Evolutionary conservation across 2,888 invertebrate genomes (phyloP).

Genomic region (Plusia festucae): DNA sequence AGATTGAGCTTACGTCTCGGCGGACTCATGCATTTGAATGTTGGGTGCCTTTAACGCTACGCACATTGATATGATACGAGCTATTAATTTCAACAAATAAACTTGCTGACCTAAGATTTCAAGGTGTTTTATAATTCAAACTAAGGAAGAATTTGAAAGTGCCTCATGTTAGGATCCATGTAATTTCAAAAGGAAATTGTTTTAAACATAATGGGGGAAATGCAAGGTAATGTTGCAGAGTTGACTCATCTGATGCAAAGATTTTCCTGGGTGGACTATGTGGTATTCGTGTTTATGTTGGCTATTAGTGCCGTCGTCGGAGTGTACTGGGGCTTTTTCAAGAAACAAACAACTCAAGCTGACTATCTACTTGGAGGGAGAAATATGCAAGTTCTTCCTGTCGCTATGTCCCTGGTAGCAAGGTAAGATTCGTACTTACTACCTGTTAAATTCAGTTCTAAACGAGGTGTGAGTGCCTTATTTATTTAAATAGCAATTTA

Average conservation of each 20-base stretch:
- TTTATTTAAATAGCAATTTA: background rate
- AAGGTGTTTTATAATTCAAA: background rate
- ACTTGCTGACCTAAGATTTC: constrained; percentile 15
- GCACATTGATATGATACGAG: constrained; percentile 47
- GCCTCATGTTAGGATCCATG: constrained; percentile 22
- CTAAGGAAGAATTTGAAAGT: constrained; percentile 8
- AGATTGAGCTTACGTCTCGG: constrained; percentile 79
- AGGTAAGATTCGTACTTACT: constrained; percentile 86
- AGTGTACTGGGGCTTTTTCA: constrained; percentile 94
- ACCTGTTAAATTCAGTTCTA: background rate
- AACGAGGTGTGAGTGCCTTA: background rate
- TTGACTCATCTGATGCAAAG: constrained; percentile 89
- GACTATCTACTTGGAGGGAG: constrained; percentile 95
- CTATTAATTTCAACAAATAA: constrained; percentile 35
- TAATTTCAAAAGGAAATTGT: constrained; percentile 22
- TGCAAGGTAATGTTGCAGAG: constrained; percentile 78
- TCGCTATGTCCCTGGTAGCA: constrained; percentile 95
- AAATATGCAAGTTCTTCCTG: constrained; percentile 94
- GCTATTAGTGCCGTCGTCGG: constrained; percentile 94
- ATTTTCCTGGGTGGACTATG: constrained; percentile 93
- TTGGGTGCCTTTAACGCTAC: constrained; percentile 68
- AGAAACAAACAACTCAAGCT: constrained; percentile 90
- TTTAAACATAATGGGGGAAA: constrained; percentile 69
- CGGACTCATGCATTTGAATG: constrained; percentile 70
- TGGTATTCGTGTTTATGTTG: constrained; percentile 94